These are phyloP conservation scores for Dallia pectoralis DNA, from an alignment of 2,797 vertebrate genomes.

Conservation along the genomic window DNA sequence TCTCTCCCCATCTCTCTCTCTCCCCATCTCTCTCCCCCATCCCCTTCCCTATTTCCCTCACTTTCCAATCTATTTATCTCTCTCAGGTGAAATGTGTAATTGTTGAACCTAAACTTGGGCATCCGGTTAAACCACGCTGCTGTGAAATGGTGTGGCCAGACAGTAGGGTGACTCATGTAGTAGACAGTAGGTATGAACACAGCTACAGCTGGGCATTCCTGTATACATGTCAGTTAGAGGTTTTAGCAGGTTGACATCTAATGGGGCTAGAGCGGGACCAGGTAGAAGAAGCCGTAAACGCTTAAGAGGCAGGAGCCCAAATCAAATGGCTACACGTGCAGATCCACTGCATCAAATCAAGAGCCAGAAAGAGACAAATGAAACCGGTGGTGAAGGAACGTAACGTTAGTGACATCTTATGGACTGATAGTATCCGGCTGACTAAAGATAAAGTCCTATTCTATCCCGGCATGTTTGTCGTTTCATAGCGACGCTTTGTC, in stretches of 20 bases:
- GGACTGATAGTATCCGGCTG: constrained; percentile 62
- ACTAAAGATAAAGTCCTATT: constrained; percentile 49
- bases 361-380: not conserved
- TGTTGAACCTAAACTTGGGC: constrained; percentile 61
- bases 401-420: constrained; percentile 52
- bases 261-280: no score
- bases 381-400: constrained; percentile 19
- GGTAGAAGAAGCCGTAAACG: no score
- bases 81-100: constrained; percentile 67
- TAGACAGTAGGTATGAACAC: constrained; percentile 18
- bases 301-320: no score
- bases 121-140: constrained; percentile 57
- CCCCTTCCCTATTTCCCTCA: constrained; percentile 16
- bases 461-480: constrained; percentile 38
- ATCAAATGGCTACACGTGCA: no score
- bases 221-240: no score
- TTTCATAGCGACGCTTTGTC: constrained; percentile 52
- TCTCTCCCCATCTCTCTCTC: constrained; percentile 7
- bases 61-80: constrained; percentile 13
- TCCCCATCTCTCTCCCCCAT: constrained; percentile 25
- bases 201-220: constrained; percentile 6
- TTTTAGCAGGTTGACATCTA: no score
- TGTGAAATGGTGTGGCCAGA: constrained; percentile 27
- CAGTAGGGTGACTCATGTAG: constrained; percentile 32
- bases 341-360: not conserved